Evolutionary conservation across 1,140 invertebrate genomes (phyloP).

Genomic region (Drosophila arawakana): DNA sequence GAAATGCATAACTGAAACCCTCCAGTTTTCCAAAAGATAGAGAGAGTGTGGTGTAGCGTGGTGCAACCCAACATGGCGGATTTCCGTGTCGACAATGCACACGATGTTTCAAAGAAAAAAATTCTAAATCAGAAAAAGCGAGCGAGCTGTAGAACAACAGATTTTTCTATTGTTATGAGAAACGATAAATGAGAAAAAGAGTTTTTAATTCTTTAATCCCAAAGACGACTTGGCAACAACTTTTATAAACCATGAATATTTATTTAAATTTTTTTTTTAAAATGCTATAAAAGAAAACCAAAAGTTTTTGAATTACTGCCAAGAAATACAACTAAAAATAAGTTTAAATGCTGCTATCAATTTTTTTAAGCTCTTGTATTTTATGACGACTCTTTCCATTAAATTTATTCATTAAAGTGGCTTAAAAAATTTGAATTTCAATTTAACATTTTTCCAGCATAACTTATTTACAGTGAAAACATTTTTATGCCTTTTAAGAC

Average conservation of each 20-base stretch:
- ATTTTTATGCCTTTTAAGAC: too few relatives aligned
- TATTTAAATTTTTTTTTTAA: slow-evolving; percentile 18
- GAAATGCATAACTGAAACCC: slow-evolving; percentile 37
- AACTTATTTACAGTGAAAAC: too few relatives aligned
- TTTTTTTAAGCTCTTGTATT: too few relatives aligned
- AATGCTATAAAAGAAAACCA: too few relatives aligned
- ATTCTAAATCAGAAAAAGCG: background rate
- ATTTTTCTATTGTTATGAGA: slow-evolving; percentile 1
- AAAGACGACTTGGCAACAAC: slow-evolving; percentile 12
- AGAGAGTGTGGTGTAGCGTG: slow-evolving; percentile 8
- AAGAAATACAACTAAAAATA: too few relatives aligned
- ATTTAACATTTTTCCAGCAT: too few relatives aligned
- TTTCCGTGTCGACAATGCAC: slow-evolving; percentile 77
- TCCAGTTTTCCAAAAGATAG: background rate
- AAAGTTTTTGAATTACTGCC: too few relatives aligned
- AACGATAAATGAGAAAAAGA: background rate
- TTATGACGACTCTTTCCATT: too few relatives aligned
- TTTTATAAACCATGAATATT: slow-evolving; percentile 3
- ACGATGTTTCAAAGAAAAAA: slow-evolving; percentile 38
- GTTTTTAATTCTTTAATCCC: slow-evolving; percentile 6
- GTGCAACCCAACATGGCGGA: slow-evolving; percentile 71
- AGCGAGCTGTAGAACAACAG: background rate
- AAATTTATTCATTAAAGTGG: too few relatives aligned
- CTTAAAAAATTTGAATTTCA: too few relatives aligned
- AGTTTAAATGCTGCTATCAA: too few relatives aligned